Percentiles rank a stretch among this genome's conserved stretches.
Conservation (phyloP, 2,113 vertebrate genomes). For the Zosterops pallidus region DNA sequence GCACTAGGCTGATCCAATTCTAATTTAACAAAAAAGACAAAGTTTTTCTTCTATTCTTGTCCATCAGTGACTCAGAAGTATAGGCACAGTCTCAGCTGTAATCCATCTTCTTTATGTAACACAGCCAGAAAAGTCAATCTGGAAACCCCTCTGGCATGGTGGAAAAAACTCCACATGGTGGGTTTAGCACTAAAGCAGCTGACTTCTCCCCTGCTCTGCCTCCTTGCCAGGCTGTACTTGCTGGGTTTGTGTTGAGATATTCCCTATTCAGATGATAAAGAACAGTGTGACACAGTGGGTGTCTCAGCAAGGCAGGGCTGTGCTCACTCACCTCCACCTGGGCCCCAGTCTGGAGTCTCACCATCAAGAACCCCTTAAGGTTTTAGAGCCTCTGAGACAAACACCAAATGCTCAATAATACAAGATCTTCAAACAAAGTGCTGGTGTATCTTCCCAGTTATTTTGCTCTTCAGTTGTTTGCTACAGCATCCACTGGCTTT, state of each 20-base stretch:
- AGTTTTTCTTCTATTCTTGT: not conserved
- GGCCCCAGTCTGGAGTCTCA: not conserved
- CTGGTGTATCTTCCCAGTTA: not conserved
- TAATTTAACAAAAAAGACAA: not conserved
- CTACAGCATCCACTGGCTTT: not conserved
- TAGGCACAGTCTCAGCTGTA: not conserved
- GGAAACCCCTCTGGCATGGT: not conserved
- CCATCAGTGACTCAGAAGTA: not conserved
- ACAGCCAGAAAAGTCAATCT: not conserved
- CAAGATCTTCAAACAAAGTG: not conserved
- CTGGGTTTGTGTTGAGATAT: not conserved
- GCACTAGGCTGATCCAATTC: not conserved
- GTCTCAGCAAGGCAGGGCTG: not conserved
- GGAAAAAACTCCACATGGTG: not conserved
- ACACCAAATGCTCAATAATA: not conserved
- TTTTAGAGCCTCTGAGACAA: not conserved
- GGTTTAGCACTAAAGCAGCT: not conserved
- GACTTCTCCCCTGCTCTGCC: not conserved
- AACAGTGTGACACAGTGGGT: accelerated
- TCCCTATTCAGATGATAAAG: not conserved
- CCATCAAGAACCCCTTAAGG: not conserved
- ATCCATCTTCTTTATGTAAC: not conserved
- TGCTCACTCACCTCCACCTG: not conserved
- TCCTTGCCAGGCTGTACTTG: not conserved
- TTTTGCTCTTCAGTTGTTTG: not conserved